Evolutionary conservation across 2,888 invertebrate genomes (phyloP).

Genomic region (Ommatoiulus sabulosus): DNA sequence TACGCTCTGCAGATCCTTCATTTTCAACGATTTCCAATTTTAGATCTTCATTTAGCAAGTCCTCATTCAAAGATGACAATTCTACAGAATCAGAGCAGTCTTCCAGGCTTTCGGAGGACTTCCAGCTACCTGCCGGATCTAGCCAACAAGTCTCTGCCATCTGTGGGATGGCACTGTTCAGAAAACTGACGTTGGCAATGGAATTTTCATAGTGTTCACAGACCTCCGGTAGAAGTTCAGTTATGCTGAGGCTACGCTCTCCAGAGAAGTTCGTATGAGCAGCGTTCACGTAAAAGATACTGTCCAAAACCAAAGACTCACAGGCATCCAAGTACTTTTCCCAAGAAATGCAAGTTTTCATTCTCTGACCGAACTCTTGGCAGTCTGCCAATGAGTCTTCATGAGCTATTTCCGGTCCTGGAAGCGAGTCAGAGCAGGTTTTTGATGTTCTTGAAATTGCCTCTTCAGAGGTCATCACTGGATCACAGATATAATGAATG

Average conservation of each 20-base stretch:
- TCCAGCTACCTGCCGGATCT: constrained; percentile 53
- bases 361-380: neutral
- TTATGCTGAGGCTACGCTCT: neutral
- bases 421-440: neutral
- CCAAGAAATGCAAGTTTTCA: constrained; percentile 59
- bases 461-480: constrained; percentile 51
- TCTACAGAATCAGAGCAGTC: constrained; percentile 47
- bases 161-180: neutral
- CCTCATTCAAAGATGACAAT: constrained; percentile 26
- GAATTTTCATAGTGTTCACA: neutral
- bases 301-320: constrained; percentile 58
- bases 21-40: constrained; percentile 16
- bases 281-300: constrained; percentile 55
- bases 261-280: neutral
- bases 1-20: neutral
- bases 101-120: constrained; percentile 51
- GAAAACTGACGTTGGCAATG: neutral
- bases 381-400: neutral
- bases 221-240: constrained; percentile 1
- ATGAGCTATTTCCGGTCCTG: neutral
- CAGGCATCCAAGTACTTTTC: constrained; percentile 60
- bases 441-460: neutral
- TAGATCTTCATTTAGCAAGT: neutral
- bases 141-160: constrained; percentile 57
- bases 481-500: neutral